phyloP scores from a whole-genome alignment of 2,888 invertebrate genomes.

The Eupithecia subumbrata region DNA sequence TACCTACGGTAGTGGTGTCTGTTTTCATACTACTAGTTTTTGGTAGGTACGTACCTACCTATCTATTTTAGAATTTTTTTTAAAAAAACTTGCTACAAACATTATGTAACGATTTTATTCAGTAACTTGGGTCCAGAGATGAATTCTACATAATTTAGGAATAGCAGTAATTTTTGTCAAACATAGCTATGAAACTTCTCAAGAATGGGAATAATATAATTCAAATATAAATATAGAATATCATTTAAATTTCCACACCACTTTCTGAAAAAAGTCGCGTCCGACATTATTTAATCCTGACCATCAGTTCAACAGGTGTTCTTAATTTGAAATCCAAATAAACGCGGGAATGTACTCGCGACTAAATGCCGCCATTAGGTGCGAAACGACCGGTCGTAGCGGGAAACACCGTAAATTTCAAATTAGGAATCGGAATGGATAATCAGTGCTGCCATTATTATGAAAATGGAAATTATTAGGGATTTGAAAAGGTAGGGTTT shows the following conservation, averaged over 20 bases:
- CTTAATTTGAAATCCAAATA: slow-evolving; percentile 76
- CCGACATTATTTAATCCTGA: slow-evolving; percentile 23
- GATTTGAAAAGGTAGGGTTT: slow-evolving; percentile 27
- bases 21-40: neutral
- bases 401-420: slow-evolving; percentile 49
- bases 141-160: neutral
- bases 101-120: neutral
- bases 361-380: slow-evolving; percentile 60
- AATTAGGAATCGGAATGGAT: slow-evolving; percentile 48
- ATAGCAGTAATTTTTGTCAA: neutral
- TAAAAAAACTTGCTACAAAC: no score
- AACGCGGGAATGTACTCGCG: slow-evolving; percentile 57
- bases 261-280: slow-evolving; percentile 13
- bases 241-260: neutral
- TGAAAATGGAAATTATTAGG: slow-evolving; percentile 39
- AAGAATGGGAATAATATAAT: neutral
- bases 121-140: neutral
- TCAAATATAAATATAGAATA: neutral
- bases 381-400: slow-evolving; percentile 49
- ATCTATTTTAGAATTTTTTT: neutral
- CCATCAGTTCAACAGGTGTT: slow-evolving; percentile 71
- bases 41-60: neutral
- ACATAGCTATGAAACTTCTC: neutral
- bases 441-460: slow-evolving; percentile 44
- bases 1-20: neutral